phyloP scores from a whole-genome alignment of 2,113 vertebrate species.

The Vulpes ferrilata region DNA sequence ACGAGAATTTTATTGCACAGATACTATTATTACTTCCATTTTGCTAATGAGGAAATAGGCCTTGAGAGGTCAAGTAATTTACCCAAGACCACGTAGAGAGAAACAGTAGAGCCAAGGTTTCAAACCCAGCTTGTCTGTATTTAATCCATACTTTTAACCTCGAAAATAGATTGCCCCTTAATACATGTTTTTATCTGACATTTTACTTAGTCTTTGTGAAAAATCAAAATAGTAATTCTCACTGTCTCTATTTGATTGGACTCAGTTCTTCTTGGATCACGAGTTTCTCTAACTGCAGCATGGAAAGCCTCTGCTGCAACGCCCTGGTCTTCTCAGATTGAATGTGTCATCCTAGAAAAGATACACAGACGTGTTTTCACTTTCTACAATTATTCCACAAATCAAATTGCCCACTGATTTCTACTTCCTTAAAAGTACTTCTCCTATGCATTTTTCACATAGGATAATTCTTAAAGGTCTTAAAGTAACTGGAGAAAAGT shows the following conservation, averaged over 20 bases:
- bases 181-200: not conserved
- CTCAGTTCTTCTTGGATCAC: not conserved
- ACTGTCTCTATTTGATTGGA: not conserved
- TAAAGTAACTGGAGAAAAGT: not conserved
- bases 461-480: not conserved
- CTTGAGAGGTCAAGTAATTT: conserved; percentile 18
- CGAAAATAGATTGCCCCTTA: not conserved
- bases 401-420: not conserved
- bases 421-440: not conserved
- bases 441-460: not conserved
- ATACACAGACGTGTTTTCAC: not conserved
- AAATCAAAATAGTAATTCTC: not conserved
- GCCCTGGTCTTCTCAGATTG: conserved; percentile 9
- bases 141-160: not conserved
- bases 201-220: not conserved
- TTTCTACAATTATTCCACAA: not conserved
- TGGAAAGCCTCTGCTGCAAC: not conserved
- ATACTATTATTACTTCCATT: not conserved
- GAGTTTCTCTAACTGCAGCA: not conserved
- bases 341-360: not conserved
- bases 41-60: not conserved
- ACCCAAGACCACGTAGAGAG: not conserved
- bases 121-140: not conserved
- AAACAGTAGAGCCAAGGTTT: not conserved
- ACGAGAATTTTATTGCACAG: not conserved